Evolutionary conservation across 1,140 invertebrate genomes (phyloP).

Genomic region (Ceratoteleas bidentatus): DNA sequence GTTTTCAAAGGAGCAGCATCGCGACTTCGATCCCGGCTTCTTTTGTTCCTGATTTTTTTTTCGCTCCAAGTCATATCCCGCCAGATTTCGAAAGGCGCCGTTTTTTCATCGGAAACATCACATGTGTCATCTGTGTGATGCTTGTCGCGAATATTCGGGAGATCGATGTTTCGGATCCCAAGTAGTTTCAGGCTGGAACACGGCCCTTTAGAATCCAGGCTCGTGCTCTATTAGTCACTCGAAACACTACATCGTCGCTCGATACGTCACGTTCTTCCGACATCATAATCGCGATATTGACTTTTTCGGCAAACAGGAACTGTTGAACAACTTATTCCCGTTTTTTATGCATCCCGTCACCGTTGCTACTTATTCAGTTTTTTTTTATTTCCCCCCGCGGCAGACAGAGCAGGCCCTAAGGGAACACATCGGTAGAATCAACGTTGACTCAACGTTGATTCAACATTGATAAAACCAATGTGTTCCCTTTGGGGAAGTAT

Average conservation of each 20-base stretch:
- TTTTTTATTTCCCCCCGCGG: background rate
- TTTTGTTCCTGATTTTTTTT: too few relatives aligned
- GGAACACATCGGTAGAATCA: too few relatives aligned
- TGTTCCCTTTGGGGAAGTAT: too few relatives aligned
- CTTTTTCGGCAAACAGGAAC: conserved; percentile 34
- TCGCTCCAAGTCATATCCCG: too few relatives aligned
- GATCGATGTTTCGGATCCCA: conserved; percentile 64
- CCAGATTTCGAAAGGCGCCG: too few relatives aligned
- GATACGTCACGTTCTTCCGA: conserved; percentile 56
- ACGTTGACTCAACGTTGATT: too few relatives aligned
- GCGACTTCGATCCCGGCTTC: too few relatives aligned
- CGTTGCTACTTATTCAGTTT: conserved; percentile 3
- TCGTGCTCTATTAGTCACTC: conserved; percentile 69
- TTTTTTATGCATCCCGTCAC: conserved; percentile 15
- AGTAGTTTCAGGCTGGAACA: conserved; percentile 55
- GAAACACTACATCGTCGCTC: conserved; percentile 57
- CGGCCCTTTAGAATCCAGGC: conserved; percentile 69
- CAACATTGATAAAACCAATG: too few relatives aligned
- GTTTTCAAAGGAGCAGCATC: too few relatives aligned
- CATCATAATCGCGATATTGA: conserved; percentile 56
- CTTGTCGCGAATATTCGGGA: conserved; percentile 50
- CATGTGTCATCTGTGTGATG: conserved; percentile 10
- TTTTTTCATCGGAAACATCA: too few relatives aligned
- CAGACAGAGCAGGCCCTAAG: background rate
- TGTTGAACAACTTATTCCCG: conserved; percentile 25